Percentiles rank a stretch among this genome's conserved stretches.
Conservation (phyloP, 1,140 invertebrate genomes). For the Phthorimaea operculella region DNA sequence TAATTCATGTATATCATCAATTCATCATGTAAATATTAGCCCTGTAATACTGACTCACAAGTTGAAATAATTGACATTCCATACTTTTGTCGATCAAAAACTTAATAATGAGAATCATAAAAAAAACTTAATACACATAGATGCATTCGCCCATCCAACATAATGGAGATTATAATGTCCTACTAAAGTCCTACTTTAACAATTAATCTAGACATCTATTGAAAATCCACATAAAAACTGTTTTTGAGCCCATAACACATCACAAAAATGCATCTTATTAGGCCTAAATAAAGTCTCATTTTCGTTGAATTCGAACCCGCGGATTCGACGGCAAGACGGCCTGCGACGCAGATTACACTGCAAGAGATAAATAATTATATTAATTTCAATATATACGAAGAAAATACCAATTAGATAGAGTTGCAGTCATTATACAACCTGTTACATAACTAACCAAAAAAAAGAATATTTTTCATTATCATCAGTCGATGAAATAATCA, state of each 20-base stretch:
- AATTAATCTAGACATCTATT: slow-evolving; percentile 42
- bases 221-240: slow-evolving; percentile 62
- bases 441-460: no score
- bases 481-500: no score
- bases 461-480: no score
- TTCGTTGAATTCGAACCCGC: background rate
- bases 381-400: background rate
- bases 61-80: slow-evolving; percentile 48
- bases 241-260: slow-evolving; percentile 55
- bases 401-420: background rate
- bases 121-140: slow-evolving; percentile 17
- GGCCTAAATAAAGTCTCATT: slow-evolving; percentile 6
- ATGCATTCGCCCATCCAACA: slow-evolving; percentile 19
- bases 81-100: slow-evolving; percentile 25
- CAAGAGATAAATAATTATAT: slow-evolving; percentile 33
- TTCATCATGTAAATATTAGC: slow-evolving; percentile 24
- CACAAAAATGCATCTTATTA: slow-evolving; percentile 43
- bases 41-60: slow-evolving; percentile 64
- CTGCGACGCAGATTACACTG: slow-evolving; percentile 41
- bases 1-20: background rate
- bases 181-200: slow-evolving; percentile 21
- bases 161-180: slow-evolving; percentile 48
- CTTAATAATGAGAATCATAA: slow-evolving; percentile 27
- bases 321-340: slow-evolving; percentile 8
- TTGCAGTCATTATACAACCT: slow-evolving; percentile 48